Conservation (phyloP, 1,140 invertebrate genomes). For the Meloidogyne floridensis region DNA sequence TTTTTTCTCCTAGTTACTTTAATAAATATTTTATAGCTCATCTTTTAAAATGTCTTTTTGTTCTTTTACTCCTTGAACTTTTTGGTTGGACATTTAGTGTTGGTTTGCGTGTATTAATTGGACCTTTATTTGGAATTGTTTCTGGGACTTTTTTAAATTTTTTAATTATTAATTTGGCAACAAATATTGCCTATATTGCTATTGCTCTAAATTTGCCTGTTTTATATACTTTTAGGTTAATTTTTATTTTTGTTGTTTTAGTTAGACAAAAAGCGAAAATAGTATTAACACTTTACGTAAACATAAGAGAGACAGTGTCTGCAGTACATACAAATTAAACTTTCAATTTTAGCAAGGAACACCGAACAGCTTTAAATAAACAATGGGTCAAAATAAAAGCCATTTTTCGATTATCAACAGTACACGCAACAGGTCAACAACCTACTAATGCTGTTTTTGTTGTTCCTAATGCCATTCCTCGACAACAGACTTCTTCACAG, state of each 20-base stretch:
- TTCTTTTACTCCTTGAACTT: conserved; percentile 12
- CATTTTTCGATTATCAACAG: not conserved
- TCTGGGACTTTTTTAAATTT: conserved; percentile 10
- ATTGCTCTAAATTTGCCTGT: conserved; percentile 2
- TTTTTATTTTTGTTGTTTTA: too few relatives aligned
- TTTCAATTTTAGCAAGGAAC: conserved; percentile 13
- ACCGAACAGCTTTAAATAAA: conserved; percentile 5
- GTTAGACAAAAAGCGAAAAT: too few relatives aligned
- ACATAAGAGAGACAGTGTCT: too few relatives aligned
- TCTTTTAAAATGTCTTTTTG: conserved; percentile 11
- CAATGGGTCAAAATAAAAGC: not conserved
- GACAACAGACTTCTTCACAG: not conserved
- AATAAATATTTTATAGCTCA: not conserved
- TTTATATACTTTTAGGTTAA: conserved; percentile 11
- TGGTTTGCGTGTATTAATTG: conserved; percentile 11
- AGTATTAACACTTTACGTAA: too few relatives aligned
- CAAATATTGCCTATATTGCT: conserved; percentile 20
- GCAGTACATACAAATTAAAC: not conserved
- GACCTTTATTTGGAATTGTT: not conserved
- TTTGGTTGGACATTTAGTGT: conserved; percentile 18
- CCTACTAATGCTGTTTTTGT: not conserved
- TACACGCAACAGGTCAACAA: not conserved
- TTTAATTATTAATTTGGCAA: conserved; percentile 14
- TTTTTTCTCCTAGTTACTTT: not conserved
- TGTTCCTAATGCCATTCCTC: not conserved